Conservation (phyloP, 2,888 invertebrate genomes). For the Cheilosia vulpina region DNA sequence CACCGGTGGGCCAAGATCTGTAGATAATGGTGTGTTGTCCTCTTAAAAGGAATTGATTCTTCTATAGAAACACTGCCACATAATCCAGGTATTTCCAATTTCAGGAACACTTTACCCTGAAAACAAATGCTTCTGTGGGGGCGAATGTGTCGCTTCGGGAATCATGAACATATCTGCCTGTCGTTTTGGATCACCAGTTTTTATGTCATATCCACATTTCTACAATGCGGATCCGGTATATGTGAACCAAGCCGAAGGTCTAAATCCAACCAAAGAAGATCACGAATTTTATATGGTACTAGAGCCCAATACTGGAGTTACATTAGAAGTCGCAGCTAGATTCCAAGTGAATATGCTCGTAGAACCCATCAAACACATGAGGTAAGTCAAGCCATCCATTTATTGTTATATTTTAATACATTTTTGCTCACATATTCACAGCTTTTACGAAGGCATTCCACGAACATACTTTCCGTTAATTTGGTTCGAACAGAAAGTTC, state of each 20-base stretch:
- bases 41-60: background rate
- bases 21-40: slow-evolving; percentile 87
- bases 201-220: slow-evolving; percentile 94
- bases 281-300: slow-evolving; percentile 91
- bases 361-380: slow-evolving; percentile 86
- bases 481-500: slow-evolving; percentile 90
- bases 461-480: slow-evolving; percentile 89
- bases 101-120: slow-evolving; percentile 86
- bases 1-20: slow-evolving; percentile 86
- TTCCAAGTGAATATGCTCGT: slow-evolving; percentile 92
- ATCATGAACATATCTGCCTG: slow-evolving; percentile 91
- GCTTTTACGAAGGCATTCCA: slow-evolving; percentile 88
- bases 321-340: slow-evolving; percentile 90
- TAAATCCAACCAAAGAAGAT: slow-evolving; percentile 86
- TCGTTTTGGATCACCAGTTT: slow-evolving; percentile 91
- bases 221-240: slow-evolving; percentile 89
- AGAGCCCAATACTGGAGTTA: slow-evolving; percentile 90
- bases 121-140: slow-evolving; percentile 90
- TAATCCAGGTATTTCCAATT: background rate
- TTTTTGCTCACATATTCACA: slow-evolving; percentile 81
- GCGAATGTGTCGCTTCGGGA: slow-evolving; percentile 89
- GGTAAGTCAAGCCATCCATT: slow-evolving; percentile 85
- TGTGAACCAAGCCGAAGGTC: slow-evolving; percentile 87
- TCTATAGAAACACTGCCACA: too few species aligned
- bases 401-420: background rate